Evolutionary conservation across 2,797 vertebrate species (phyloP).

Genomic region (Scolopax rusticola): DNA sequence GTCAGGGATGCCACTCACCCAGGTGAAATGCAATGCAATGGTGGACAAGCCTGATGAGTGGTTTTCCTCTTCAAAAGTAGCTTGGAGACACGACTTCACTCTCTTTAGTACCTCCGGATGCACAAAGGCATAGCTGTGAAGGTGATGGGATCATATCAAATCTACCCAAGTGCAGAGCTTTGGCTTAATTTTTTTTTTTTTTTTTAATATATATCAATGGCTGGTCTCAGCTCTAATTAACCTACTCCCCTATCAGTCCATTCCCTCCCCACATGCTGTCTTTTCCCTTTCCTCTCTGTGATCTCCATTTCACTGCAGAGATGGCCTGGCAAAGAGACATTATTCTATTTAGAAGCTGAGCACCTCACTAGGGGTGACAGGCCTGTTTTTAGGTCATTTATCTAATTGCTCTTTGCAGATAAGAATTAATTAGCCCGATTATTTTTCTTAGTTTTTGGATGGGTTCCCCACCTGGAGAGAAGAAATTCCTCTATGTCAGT

Average conservation of each 20-base stretch:
- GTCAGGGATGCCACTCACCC: background rate
- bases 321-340: constrained; percentile 84
- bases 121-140: constrained; percentile 18
- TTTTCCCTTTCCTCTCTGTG: constrained; percentile 76
- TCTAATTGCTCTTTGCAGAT: constrained; percentile 99
- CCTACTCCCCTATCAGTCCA: constrained; percentile 78
- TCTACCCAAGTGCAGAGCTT: constrained; percentile 21
- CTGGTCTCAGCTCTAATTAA: constrained; percentile 91
- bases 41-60: constrained; percentile 9
- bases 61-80: background rate
- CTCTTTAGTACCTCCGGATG: background rate
- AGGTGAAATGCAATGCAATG: background rate
- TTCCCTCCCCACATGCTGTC: constrained; percentile 63
- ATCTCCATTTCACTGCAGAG: constrained; percentile 80
- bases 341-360: constrained; percentile 86
- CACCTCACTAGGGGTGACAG: constrained; percentile 93
- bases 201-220: background rate
- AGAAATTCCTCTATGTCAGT: constrained; percentile 95
- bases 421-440: constrained; percentile 99
- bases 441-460: constrained; percentile 95
- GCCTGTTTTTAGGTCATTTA: constrained; percentile 89
- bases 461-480: constrained; percentile 97
- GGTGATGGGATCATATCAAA: constrained; percentile 37
- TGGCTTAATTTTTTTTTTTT: constrained; percentile 25
- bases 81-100: constrained; percentile 3